These are phyloP conservation scores for Dissostichus mawsoni DNA, from an alignment of 2,113 vertebrate genomes.

Conservation along the genomic window DNA sequence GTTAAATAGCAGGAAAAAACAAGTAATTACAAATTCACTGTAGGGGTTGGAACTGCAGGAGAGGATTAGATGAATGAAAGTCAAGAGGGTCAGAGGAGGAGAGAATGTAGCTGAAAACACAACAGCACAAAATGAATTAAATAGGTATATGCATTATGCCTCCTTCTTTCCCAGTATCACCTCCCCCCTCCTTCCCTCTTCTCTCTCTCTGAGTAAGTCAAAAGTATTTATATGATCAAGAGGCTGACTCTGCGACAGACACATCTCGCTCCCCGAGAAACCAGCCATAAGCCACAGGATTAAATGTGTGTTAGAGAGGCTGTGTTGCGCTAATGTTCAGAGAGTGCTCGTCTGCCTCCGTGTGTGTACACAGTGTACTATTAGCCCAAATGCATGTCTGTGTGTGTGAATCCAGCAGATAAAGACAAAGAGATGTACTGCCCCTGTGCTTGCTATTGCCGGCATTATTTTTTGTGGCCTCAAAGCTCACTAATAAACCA, in stretches of 20 bases:
- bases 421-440: slow-evolving; percentile 6
- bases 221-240: slow-evolving; percentile 74
- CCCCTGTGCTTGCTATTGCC: not conserved
- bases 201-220: slow-evolving; percentile 30
- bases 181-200: no score
- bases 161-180: not conserved
- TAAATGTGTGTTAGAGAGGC: slow-evolving; percentile 68
- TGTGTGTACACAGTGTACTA: slow-evolving; percentile 38
- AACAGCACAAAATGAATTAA: slow-evolving; percentile 6
- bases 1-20: not conserved
- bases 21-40: slow-evolving; percentile 28
- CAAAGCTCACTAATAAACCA: slow-evolving; percentile 2
- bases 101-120: slow-evolving; percentile 9
- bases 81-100: slow-evolving; percentile 25
- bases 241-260: slow-evolving; percentile 66
- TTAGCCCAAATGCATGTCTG: slow-evolving; percentile 19
- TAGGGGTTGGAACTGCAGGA: not conserved
- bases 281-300: slow-evolving; percentile 69
- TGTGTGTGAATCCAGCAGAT: slow-evolving; percentile 23
- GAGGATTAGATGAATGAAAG: slow-evolving; percentile 35
- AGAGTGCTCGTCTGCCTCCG: slow-evolving; percentile 27
- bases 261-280: slow-evolving; percentile 67
- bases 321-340: slow-evolving; percentile 56
- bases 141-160: not conserved
- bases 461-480: not conserved